Percentiles rank a stretch among this genome's conserved stretches.
These are phyloP conservation scores for Drymodes brunneopygia DNA, from an alignment of 2,113 vertebrate genomes.

Conservation along the genomic window DNA sequence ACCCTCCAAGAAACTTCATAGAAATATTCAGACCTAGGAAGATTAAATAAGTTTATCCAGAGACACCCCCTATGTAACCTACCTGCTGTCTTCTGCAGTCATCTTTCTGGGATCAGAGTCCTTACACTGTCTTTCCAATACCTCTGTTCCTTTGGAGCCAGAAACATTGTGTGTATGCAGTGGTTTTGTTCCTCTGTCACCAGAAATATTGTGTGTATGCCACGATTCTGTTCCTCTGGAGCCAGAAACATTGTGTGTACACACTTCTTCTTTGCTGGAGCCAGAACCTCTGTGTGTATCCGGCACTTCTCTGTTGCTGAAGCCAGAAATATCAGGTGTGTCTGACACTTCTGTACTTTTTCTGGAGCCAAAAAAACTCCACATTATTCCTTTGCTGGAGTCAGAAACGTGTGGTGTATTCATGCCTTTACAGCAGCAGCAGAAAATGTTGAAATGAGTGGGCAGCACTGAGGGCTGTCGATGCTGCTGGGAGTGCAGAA, in stretches of 20 bases:
- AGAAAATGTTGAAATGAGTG: background rate
- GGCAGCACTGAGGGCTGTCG: fast-evolving
- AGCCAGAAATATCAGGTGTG: background rate
- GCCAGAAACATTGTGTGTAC: too few species aligned
- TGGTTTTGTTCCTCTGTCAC: fast-evolving
- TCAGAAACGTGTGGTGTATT: fast-evolving
- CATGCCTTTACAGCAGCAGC: background rate
- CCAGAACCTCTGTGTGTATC: background rate
- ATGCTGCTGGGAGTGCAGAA: background rate
- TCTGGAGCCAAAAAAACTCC: background rate
- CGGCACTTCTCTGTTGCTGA: too few species aligned
- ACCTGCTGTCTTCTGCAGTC: background rate
- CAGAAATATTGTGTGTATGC: background rate
- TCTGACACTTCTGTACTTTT: too few species aligned
- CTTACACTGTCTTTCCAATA: fast-evolving
- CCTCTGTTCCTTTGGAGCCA: fast-evolving
- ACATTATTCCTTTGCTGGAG: background rate
- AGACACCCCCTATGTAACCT: background rate
- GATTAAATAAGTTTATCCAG: background rate
- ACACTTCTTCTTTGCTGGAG: too few species aligned
- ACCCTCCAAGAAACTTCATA: background rate
- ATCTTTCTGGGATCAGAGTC: fast-evolving
- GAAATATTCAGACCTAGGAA: background rate
- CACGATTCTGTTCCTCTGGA: too few species aligned
- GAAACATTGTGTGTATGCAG: fast-evolving